Evolutionary conservation across 1,140 invertebrate species (phyloP).

Genomic region (Danaus plexippus): DNA sequence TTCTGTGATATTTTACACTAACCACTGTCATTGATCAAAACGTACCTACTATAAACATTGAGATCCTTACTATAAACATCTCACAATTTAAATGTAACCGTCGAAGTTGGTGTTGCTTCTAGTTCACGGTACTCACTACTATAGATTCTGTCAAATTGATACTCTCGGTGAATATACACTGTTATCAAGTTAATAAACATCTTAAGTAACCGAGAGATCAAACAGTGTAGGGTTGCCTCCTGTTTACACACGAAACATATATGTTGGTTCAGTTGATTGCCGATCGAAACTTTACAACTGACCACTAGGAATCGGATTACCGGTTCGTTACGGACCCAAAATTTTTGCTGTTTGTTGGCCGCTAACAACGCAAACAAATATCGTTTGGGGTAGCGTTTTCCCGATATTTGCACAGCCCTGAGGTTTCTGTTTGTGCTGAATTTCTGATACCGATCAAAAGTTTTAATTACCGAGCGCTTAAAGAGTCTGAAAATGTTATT

Average conservation of each 20-base stretch:
- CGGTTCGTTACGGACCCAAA: slow-evolving; percentile 53
- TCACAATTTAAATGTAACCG: too few species aligned
- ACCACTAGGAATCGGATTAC: slow-evolving; percentile 65
- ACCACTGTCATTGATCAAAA: too few species aligned
- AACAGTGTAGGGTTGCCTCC: slow-evolving; percentile 21
- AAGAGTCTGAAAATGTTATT: slow-evolving; percentile 1
- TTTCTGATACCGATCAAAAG: slow-evolving; percentile 15
- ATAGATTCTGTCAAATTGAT: too few species aligned
- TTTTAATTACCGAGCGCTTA: slow-evolving; percentile 21
- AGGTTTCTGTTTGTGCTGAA: slow-evolving; percentile 24
- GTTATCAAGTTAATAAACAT: slow-evolving; percentile 15
- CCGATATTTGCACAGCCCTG: slow-evolving; percentile 29
- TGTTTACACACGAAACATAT: slow-evolving; percentile 65
- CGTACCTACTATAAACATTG: too few species aligned
- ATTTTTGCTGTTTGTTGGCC: slow-evolving; percentile 65
- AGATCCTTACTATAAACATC: too few species aligned
- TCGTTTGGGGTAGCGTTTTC: slow-evolving; percentile 13
- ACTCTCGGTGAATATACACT: background rate
- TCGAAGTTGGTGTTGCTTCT: too few species aligned
- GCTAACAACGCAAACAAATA: slow-evolving; percentile 57
- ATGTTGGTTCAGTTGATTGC: slow-evolving; percentile 66
- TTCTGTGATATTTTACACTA: too few species aligned
- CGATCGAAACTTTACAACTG: slow-evolving; percentile 66
- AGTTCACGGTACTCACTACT: too few species aligned
- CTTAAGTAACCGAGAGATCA: slow-evolving; percentile 19